These are phyloP conservation scores for Leguminivora glycinivorella DNA, from an alignment of 1,140 invertebrate genomes.

Conservation along the genomic window DNA sequence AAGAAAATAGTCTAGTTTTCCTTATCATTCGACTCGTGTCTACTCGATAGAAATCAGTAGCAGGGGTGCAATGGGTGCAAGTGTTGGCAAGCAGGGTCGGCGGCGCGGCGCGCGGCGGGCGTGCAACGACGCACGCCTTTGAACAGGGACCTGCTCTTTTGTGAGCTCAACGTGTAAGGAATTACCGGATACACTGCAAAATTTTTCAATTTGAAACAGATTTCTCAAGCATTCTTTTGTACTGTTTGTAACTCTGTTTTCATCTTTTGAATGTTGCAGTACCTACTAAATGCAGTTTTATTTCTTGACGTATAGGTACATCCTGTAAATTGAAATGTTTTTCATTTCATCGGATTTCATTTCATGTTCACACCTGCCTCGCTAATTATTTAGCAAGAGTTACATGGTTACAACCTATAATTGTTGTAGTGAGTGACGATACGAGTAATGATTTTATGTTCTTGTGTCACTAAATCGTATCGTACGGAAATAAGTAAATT, in stretches of 20 bases:
- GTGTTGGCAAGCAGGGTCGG: neutral
- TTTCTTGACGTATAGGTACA: neutral
- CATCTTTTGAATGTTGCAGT: neutral
- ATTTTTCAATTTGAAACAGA: constrained; percentile 20
- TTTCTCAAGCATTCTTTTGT: constrained; percentile 22
- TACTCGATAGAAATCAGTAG: neutral
- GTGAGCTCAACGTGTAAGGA: constrained; percentile 23
- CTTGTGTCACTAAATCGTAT: too few relatives aligned
- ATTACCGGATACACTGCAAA: constrained; percentile 27
- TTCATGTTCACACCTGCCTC: too few relatives aligned
- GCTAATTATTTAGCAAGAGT: too few relatives aligned
- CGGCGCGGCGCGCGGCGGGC: neutral
- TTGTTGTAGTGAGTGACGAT: too few relatives aligned
- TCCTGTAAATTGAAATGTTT: neutral
- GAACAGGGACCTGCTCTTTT: constrained; percentile 14
- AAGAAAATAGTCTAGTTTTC: too few relatives aligned
- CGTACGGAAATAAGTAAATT: too few relatives aligned
- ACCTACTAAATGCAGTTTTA: neutral
- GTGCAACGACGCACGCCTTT: constrained; percentile 14
- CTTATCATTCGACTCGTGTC: neutral
- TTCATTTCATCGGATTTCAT: too few relatives aligned
- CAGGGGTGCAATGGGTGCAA: neutral
- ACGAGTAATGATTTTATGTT: too few relatives aligned
- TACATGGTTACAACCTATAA: too few relatives aligned
- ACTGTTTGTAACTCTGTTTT: neutral